Percentiles rank a stretch among this genome's conserved stretches.
These are phyloP conservation scores for Rotaria sp. DNA, from an alignment of 2,888 invertebrate genomes.

Conservation along the genomic window DNA sequence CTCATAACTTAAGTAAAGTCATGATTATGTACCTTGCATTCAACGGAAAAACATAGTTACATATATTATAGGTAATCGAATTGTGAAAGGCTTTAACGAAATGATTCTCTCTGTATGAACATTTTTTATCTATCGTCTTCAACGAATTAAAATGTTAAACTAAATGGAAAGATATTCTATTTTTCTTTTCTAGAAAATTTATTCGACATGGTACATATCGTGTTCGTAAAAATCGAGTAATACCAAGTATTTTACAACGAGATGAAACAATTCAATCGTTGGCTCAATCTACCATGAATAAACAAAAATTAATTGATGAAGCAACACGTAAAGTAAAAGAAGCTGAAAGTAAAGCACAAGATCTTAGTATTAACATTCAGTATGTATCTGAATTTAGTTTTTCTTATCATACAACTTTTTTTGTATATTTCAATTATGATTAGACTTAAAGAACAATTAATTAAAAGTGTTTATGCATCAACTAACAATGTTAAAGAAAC, in stretches of 20 bases:
- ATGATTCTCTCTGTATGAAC: no score
- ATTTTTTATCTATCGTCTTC: no score
- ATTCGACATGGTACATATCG: constrained; percentile 36
- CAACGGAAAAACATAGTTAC: no score
- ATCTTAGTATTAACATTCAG: constrained; percentile 54
- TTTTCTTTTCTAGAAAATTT: not conserved
- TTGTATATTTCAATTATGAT: not conserved
- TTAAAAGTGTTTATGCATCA: constrained; percentile 52
- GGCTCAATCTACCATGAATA: constrained; percentile 41
- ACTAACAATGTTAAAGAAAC: constrained; percentile 51
- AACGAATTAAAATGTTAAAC: no score
- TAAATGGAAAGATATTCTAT: not conserved
- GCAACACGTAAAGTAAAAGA: constrained; percentile 51
- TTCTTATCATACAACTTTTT: constrained; percentile 1
- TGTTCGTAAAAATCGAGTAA: constrained; percentile 6
- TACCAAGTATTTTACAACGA: not conserved
- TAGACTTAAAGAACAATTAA: constrained; percentile 55
- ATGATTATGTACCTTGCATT: no score
- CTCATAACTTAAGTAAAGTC: not conserved
- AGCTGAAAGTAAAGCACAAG: constrained; percentile 52
- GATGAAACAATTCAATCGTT: not conserved
- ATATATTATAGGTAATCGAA: no score
- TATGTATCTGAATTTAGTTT: constrained; percentile 38
- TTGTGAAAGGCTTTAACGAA: no score
- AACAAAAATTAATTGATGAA: constrained; percentile 49